Conservation (phyloP, 1,140 invertebrate species). For the Tetragnatha versicolor region DNA sequence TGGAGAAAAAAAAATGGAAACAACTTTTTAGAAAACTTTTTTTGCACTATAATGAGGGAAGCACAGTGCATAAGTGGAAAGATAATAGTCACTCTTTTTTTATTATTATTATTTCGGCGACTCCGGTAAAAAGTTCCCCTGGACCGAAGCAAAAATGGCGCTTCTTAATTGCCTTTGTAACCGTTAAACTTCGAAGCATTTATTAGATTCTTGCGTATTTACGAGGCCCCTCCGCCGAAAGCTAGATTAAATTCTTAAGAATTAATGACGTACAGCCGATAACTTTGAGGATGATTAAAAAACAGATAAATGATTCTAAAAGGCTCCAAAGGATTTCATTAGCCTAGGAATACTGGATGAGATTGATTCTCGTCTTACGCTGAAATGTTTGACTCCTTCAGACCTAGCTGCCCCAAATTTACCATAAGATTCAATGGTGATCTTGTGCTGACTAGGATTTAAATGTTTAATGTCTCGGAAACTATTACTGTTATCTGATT, state of each 20-base stretch:
- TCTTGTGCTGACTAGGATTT: neutral
- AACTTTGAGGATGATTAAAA: slow-evolving; percentile 22
- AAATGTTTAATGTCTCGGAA: too few species aligned
- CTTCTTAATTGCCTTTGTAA: slow-evolving; percentile 35
- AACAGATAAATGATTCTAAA: neutral
- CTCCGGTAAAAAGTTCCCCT: too few species aligned
- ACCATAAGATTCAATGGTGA: neutral
- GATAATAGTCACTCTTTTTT: slow-evolving; percentile 28
- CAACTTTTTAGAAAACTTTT: neutral
- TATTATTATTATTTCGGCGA: slow-evolving; percentile 20
- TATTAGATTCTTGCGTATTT: slow-evolving; percentile 39
- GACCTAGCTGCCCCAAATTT: neutral
- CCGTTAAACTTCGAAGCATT: slow-evolving; percentile 40
- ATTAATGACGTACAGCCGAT: slow-evolving; percentile 32
- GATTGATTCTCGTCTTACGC: neutral
- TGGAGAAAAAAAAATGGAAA: neutral
- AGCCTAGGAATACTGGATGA: neutral
- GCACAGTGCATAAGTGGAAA: slow-evolving; percentile 10
- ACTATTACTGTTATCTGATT: too few species aligned
- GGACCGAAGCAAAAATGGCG: slow-evolving; percentile 22
- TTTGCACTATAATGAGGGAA: neutral
- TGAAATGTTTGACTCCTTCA: neutral
- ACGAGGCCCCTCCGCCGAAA: slow-evolving; percentile 21
- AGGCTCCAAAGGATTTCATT: neutral
- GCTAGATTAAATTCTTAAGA: slow-evolving; percentile 41